Base-by-base conservation (phyloP, 2,888 invertebrate genomes). In the Drosophila mimetica region DNA sequence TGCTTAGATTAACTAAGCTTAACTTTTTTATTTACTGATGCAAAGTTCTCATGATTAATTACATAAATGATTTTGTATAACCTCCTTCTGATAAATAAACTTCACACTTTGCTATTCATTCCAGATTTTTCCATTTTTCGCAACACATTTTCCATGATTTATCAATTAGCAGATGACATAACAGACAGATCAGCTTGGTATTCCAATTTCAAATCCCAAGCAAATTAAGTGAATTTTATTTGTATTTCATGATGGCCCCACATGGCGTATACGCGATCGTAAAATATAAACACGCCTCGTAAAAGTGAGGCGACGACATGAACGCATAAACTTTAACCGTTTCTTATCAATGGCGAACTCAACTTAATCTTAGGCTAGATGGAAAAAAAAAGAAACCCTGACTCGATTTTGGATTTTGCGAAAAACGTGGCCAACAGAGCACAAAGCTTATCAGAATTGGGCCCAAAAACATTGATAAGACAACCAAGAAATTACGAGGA, bases 391-490 rank as follows among this genome's bases (percentile, higher is more conserved):
- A 32, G 39, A 34, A 63, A 14, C 63, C 34, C 65, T n/a, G 51
- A 66, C 36, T 51, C 42, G 30, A 66, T 59, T 46, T 71, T 11
- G n/a, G 32, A 28, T 69, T 61, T 61, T 53, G 30, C 42, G 25
- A 36, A 30, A 70, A 42, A 72, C 47, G 64, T 64, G 64, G 65
- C 36, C 25, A 48, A 30, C 42, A 36, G 42, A 34, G 59, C 28
- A n/a, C 28, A 34, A 11, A 30, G 22, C 71, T 69, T 69, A 69
- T 69, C 69, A 52, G 8, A 25, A 7, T 11, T 34, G 34, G 14
- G 48, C 18, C 30, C 28, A 44, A 64, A 37, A 44, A 13, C 16
- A 39, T 46, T 66, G 67, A 53, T 71, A 71, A 58, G 50, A 22
- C 25, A 20, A 16, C 18, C 41, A 44, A 67, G 37, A 55, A 55